Percentiles rank a stretch among this genome's conserved stretches.
These are phyloP conservation scores for Mus minutoides DNA, from an alignment of 2,797 vertebrate species.

Conservation along the genomic window DNA sequence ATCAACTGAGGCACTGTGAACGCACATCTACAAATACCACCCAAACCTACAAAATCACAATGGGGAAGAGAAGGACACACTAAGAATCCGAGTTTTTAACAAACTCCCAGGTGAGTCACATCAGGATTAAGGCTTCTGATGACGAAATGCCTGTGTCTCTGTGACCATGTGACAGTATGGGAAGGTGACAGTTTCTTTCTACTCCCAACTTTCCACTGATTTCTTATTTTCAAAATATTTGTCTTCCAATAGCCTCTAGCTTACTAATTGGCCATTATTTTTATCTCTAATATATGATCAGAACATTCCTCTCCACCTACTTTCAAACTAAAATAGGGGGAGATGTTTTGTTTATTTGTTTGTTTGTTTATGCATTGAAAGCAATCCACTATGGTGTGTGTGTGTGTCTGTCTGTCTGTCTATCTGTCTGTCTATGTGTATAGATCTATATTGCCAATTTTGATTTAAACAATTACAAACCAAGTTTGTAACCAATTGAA, in stretches of 20 bases:
- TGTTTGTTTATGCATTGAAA: slow-evolving; percentile 34
- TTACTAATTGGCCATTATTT: not conserved
- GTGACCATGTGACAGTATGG: not conserved
- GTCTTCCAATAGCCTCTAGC: not conserved
- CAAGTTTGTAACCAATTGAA: slow-evolving; percentile 42
- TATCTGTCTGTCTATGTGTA: not conserved
- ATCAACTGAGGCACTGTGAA: not conserved
- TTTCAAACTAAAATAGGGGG: slow-evolving; percentile 24
- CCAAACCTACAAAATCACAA: slow-evolving; percentile 7
- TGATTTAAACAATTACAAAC: slow-evolving; percentile 44
- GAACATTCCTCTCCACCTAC: slow-evolving; percentile 27
- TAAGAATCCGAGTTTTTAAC: slow-evolving; percentile 9
- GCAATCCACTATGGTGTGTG: not conserved
- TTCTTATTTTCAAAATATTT: slow-evolving; percentile 29
- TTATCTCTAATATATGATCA: slow-evolving; percentile 50
- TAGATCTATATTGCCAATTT: slow-evolving; percentile 1
- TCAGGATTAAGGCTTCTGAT: not conserved
- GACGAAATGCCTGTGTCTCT: slow-evolving; percentile 12
- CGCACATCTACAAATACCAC: not conserved
- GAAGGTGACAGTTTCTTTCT: slow-evolving; percentile 14
- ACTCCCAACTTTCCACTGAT: slow-evolving; percentile 27
- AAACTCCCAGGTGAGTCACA: not conserved
- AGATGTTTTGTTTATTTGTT: not conserved
- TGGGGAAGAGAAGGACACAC: not conserved
- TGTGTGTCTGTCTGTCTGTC: not conserved